Percentiles rank a stretch among this genome's conserved stretches.
Evolutionary conservation across 2,113 vertebrate genomes (phyloP).

Genomic region (Chelonoidis abingdonii): DNA sequence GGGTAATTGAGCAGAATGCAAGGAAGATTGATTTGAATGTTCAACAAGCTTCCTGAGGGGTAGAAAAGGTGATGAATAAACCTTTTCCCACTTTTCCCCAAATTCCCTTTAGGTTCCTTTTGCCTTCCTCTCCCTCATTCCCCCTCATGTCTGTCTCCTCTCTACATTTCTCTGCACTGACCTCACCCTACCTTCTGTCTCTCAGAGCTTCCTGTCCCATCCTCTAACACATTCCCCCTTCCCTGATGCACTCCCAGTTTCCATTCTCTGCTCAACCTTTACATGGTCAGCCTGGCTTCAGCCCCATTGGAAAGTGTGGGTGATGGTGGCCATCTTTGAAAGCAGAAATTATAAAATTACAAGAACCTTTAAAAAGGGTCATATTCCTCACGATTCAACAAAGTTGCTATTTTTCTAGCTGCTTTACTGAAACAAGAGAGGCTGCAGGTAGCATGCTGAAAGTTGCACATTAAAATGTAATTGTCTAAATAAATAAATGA

Average conservation of each 20-base stretch:
- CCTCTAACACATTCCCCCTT: not conserved
- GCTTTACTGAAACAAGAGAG: conserved; percentile 1
- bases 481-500: not conserved
- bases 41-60: not conserved
- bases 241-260: not conserved
- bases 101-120: not conserved
- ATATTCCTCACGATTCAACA: conserved; percentile 46
- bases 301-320: not conserved
- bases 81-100: not conserved
- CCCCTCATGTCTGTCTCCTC: not conserved
- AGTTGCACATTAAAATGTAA: not conserved
- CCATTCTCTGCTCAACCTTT: not conserved
- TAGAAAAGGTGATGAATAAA: not conserved
- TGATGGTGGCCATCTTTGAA: not conserved
- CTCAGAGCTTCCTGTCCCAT: not conserved
- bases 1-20: not conserved
- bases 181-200: not conserved
- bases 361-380: not conserved
- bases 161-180: not conserved
- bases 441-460: not conserved
- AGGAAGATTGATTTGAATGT: not conserved
- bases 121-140: not conserved
- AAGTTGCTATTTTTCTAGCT: not conserved
- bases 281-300: not conserved
- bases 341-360: not conserved